Evolutionary conservation across 1,140 invertebrate genomes (phyloP).

Genomic region (Drosophila lini): DNA sequence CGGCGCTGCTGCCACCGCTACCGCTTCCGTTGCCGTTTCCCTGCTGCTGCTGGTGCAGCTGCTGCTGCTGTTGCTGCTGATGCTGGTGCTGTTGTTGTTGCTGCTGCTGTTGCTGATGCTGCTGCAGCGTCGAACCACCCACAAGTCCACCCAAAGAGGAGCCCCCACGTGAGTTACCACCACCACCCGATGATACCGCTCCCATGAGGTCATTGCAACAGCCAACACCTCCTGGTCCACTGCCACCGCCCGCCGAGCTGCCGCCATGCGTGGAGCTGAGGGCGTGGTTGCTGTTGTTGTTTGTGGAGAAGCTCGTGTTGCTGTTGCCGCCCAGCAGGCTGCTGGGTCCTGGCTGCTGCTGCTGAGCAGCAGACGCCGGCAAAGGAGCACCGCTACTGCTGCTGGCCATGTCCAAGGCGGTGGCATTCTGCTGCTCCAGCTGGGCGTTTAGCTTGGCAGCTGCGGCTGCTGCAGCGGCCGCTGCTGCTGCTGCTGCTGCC

Average conservation of each 20-base stretch:
- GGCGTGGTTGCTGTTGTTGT: slow-evolving; percentile 71
- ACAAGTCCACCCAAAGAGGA: slow-evolving; percentile 3
- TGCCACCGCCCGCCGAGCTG: slow-evolving; percentile 22
- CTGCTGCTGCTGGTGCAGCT: slow-evolving; percentile 19
- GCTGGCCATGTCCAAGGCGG: slow-evolving; percentile 60
- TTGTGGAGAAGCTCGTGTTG: slow-evolving; percentile 73
- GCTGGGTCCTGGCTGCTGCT: slow-evolving; percentile 30
- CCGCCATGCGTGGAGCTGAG: slow-evolving; percentile 44
- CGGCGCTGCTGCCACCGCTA: slow-evolving; percentile 55
- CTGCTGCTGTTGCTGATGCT: slow-evolving; percentile 38
- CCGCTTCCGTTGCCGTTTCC: slow-evolving; percentile 29
- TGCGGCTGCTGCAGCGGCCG: slow-evolving; percentile 61
- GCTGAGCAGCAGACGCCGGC: neutral
- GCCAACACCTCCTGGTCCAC: slow-evolving; percentile 11
- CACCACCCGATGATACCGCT: neutral
- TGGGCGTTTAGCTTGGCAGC: slow-evolving; percentile 68
- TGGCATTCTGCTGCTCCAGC: slow-evolving; percentile 57
- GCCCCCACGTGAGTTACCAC: slow-evolving; percentile 12
- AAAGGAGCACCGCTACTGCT: slow-evolving; percentile 1
- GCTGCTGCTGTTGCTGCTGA: slow-evolving; percentile 32
- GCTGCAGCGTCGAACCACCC: slow-evolving; percentile 2
- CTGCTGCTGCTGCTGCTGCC: slow-evolving; percentile 64
- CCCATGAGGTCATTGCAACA: slow-evolving; percentile 35
- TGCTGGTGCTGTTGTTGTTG: slow-evolving; percentile 33
- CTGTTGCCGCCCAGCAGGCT: slow-evolving; percentile 63